Conservation (phyloP, 2,888 invertebrate species). For the Lepidocyrtinus sp. region DNA sequence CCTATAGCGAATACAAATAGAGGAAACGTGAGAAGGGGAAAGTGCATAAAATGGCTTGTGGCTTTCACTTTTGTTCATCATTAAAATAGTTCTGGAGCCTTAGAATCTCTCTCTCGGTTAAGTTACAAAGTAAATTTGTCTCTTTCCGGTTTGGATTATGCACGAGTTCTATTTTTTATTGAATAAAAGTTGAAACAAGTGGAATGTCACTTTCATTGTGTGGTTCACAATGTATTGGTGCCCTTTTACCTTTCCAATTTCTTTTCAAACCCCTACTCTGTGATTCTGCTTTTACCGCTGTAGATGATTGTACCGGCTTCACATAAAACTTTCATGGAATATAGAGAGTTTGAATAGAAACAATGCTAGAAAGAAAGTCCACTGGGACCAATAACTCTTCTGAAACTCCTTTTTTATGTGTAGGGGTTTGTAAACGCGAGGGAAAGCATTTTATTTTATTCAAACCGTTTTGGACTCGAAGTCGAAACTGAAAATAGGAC, state of each 20-base stretch:
- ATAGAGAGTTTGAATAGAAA: background rate
- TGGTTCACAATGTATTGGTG: background rate
- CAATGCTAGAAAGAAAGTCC: conserved; percentile 27
- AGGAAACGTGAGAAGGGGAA: background rate
- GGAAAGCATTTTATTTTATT: background rate
- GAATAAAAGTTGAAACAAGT: conserved; percentile 38
- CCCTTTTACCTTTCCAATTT: conserved; percentile 29
- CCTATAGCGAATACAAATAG: background rate
- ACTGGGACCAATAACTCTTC: conserved; percentile 52
- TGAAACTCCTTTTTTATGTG: background rate
- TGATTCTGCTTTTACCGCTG: background rate
- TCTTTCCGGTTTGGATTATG: background rate
- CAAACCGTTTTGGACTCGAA: no score
- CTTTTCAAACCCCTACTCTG: background rate
- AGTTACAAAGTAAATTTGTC: background rate
- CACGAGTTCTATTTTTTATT: background rate
- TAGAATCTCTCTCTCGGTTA: no score
- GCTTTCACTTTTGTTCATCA: background rate
- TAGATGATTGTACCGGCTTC: no score
- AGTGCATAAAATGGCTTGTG: background rate
- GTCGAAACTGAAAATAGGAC: no score
- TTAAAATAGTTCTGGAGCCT: background rate
- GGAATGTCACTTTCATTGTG: conserved; percentile 31
- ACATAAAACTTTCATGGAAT: background rate
- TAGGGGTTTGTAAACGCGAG: background rate